phyloP scores from a whole-genome alignment of 2,888 invertebrate species.

The Tachina lurida region DNA sequence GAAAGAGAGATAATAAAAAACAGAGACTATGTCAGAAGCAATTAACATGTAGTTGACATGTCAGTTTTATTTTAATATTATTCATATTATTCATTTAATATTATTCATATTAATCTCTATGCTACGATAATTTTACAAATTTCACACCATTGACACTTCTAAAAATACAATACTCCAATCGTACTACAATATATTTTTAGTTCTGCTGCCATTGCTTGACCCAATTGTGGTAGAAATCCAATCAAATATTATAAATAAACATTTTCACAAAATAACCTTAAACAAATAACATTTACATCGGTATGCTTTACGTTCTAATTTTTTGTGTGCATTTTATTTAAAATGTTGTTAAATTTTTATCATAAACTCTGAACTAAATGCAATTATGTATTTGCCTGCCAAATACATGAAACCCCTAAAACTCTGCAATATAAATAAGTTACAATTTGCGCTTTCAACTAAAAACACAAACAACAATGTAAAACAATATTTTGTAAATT shows the following conservation, averaged over 20 bases:
- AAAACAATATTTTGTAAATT: background rate
- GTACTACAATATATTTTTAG: background rate
- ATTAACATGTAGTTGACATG: too few relatives aligned
- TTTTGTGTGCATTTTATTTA: slow-evolving; percentile 3
- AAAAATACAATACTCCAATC: too few relatives aligned
- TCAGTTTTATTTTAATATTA: too few relatives aligned
- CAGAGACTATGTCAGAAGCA: too few relatives aligned
- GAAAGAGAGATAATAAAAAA: too few relatives aligned
- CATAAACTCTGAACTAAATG: background rate
- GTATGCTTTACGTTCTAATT: background rate
- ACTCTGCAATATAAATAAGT: slow-evolving; percentile 16
- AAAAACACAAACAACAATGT: background rate
- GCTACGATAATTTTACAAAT: too few relatives aligned
- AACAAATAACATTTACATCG: slow-evolving; percentile 10
- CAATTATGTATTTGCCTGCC: slow-evolving; percentile 31
- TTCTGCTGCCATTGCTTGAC: background rate
- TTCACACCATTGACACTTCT: too few relatives aligned
- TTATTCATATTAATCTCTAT: too few relatives aligned
- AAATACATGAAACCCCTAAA: slow-evolving; percentile 14
- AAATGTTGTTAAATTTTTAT: background rate
- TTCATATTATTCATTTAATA: too few relatives aligned
- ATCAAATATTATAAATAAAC: background rate
- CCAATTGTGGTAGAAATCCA: background rate
- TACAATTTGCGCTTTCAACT: background rate
- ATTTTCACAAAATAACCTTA: background rate